Conservation (phyloP, 2,797 vertebrate species). For the Atherinosoma microstoma region DNA sequence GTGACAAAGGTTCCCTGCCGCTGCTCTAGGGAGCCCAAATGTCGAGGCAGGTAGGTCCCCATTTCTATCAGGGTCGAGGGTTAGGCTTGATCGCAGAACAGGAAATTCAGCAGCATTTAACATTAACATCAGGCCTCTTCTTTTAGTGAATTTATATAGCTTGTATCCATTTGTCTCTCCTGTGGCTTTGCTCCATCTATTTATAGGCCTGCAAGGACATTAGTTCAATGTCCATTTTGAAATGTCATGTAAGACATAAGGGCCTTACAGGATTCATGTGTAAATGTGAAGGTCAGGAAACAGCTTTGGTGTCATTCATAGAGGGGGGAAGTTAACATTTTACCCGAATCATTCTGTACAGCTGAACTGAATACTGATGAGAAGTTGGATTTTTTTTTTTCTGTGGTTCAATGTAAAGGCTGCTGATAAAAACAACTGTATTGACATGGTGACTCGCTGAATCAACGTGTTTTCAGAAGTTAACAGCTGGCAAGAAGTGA, state of each 20-base stretch:
- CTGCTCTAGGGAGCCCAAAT: conserved; percentile 50
- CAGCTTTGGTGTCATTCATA: conserved; percentile 28
- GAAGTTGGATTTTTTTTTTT: conserved; percentile 2
- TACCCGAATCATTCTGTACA: conserved; percentile 16
- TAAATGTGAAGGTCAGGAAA: conserved; percentile 68
- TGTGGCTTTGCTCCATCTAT: conserved; percentile 65
- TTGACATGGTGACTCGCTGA: not conserved
- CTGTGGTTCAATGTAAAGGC: conserved; percentile 1
- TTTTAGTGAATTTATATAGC: conserved; percentile 35
- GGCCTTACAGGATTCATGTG: conserved; percentile 54
- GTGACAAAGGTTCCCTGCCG: conserved; percentile 66
- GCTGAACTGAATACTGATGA: conserved; percentile 18
- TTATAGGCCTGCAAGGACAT: conserved; percentile 73
- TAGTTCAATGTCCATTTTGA: conserved; percentile 64
- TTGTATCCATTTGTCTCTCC: conserved; percentile 44
- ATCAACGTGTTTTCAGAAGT: conserved; percentile 20
- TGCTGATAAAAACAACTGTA: conserved; percentile 7
- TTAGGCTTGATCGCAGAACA: conserved; percentile 19
- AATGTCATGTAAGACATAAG: conserved; percentile 70
- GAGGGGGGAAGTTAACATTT: conserved; percentile 49
- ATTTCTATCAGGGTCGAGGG: conserved; percentile 41
- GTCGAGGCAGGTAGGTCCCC: conserved; percentile 70
- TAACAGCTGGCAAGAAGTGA: conserved; percentile 8
- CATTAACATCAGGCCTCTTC: conserved; percentile 22
- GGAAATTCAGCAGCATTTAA: not conserved